Evolutionary conservation across 2,797 vertebrate genomes (phyloP).

Genomic region (Gobionotothen gibberifrons): DNA sequence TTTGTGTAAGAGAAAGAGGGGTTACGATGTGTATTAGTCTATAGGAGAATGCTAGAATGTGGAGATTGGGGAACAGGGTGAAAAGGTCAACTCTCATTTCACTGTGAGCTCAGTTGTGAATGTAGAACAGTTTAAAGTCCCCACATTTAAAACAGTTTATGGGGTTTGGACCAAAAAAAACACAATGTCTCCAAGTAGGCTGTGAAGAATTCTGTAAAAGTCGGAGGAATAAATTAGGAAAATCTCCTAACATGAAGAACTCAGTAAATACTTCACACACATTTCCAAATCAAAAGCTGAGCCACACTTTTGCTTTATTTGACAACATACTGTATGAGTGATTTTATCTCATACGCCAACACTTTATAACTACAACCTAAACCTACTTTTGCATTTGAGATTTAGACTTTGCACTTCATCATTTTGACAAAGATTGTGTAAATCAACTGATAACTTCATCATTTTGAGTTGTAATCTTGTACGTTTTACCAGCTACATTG

Average conservation of each 20-base stretch:
- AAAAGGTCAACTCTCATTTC: conserved; percentile 61
- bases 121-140: conserved; percentile 8
- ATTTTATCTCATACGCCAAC: too few relatives aligned
- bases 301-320: too few relatives aligned
- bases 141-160: background rate
- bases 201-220: background rate
- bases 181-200: background rate
- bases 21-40: conserved; percentile 22
- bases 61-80: conserved; percentile 25
- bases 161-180: background rate
- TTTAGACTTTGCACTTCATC: background rate
- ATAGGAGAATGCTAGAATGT: conserved; percentile 45
- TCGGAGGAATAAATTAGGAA: background rate
- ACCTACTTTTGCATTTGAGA: too few relatives aligned
- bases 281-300: too few relatives aligned
- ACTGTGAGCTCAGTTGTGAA: conserved; percentile 39
- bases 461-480: too few relatives aligned
- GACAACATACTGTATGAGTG: too few relatives aligned
- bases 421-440: background rate
- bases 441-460: background rate
- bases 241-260: background rate
- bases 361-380: too few relatives aligned
- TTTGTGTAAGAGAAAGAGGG: background rate
- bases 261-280: background rate
- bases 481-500: background rate